These are phyloP conservation scores for Syrista parreyssii DNA, from an alignment of 2,888 invertebrate species.

Conservation along the genomic window DNA sequence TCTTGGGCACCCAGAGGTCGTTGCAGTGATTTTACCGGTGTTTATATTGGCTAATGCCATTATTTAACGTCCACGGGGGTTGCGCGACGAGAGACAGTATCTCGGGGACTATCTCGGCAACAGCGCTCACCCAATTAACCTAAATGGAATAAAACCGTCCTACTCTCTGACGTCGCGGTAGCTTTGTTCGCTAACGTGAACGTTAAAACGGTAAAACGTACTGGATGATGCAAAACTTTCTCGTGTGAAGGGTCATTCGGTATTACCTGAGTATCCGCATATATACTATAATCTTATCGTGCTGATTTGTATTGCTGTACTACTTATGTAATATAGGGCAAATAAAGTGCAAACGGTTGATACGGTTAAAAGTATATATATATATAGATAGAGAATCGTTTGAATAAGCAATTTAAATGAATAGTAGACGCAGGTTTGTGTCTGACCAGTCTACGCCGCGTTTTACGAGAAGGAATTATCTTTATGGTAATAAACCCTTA, in stretches of 20 bases:
- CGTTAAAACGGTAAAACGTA: background rate
- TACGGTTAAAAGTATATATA: background rate
- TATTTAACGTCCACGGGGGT: background rate
- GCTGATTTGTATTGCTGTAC: background rate
- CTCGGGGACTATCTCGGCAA: background rate
- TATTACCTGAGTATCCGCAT: background rate
- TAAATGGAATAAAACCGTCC: constrained; percentile 17
- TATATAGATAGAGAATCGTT: background rate
- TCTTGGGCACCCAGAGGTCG: background rate
- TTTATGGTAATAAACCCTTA: background rate
- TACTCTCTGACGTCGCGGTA: background rate
- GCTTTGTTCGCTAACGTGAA: background rate
- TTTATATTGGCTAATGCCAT: background rate
- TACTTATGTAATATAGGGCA: background rate
- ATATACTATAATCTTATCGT: background rate
- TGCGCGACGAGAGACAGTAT: background rate
- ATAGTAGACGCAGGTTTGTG: background rate
- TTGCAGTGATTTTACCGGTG: background rate
- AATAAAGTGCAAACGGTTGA: background rate
- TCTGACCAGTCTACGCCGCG: background rate
- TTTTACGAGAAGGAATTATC: background rate
- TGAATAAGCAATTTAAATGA: background rate
- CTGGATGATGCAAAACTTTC: background rate
- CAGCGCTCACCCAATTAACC: constrained; percentile 17
- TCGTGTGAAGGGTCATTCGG: background rate